A percentile compares a stretch with the other conserved stretches of the same genome.
phyloP scores from a whole-genome alignment of 2,888 invertebrate species.

The Platynereis dumerilii region DNA sequence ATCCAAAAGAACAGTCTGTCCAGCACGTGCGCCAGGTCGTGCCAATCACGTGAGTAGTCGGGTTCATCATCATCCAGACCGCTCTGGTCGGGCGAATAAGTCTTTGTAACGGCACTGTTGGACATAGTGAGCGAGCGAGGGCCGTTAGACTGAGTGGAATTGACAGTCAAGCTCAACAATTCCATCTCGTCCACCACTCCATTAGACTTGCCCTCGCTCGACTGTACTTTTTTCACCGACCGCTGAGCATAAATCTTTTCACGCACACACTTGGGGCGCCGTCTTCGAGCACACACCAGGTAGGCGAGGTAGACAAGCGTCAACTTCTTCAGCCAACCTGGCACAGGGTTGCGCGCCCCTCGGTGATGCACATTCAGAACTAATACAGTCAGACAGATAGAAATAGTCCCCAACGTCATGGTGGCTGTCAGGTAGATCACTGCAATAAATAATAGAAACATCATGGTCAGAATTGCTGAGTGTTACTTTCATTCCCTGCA shows the following conservation, averaged over 20 bases:
- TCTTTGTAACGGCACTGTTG: neutral
- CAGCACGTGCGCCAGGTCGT: slow-evolving; percentile 35
- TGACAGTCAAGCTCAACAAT: slow-evolving; percentile 27
- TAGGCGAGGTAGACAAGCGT: slow-evolving; percentile 33
- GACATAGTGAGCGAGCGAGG: slow-evolving; percentile 8
- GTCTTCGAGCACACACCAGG: slow-evolving; percentile 26
- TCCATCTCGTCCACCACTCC: slow-evolving; percentile 32
- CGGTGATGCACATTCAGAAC: slow-evolving; percentile 39
- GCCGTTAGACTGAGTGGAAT: slow-evolving; percentile 10
- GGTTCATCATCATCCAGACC: slow-evolving; percentile 6
- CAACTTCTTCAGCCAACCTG: slow-evolving; percentile 28
- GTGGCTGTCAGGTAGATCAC: slow-evolving; percentile 39
- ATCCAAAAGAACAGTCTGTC: slow-evolving; percentile 39
- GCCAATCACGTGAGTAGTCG: slow-evolving; percentile 33
- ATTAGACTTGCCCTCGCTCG: slow-evolving; percentile 16
- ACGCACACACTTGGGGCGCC: neutral
- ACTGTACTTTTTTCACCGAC: slow-evolving; percentile 8
- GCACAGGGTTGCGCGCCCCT: slow-evolving; percentile 27
- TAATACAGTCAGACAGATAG: slow-evolving; percentile 39
- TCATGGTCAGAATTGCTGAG: neutral
- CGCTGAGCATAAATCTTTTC: slow-evolving; percentile 10
- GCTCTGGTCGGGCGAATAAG: slow-evolving; percentile 1
- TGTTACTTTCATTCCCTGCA: no score
- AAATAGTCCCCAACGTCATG: slow-evolving; percentile 39
- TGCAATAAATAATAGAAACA: slow-evolving; percentile 19